Evolutionary conservation across 64 coral and sea anemone genomes (phyloP).

Genomic region (Montipora foliosa): DNA sequence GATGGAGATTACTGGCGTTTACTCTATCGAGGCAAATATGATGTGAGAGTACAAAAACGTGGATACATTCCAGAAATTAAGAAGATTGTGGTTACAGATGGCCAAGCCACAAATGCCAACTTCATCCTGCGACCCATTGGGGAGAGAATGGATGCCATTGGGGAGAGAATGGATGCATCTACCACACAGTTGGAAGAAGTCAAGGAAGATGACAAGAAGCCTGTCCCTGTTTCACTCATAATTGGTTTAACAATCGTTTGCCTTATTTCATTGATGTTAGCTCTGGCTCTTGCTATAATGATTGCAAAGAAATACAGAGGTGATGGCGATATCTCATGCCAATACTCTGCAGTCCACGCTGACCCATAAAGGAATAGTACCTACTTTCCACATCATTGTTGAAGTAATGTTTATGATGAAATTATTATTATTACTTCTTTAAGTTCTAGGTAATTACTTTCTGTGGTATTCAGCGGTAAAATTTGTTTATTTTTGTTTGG

Average conservation of each 20-base stretch:
- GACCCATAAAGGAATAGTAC: constrained; percentile 1
- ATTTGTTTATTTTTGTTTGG: no score
- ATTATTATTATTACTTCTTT: no score
- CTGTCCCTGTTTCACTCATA: constrained; percentile 51
- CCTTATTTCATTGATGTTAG: constrained; percentile 65
- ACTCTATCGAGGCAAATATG: constrained; percentile 63
- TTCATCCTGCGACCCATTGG: constrained; percentile 33
- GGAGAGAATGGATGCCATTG: not conserved
- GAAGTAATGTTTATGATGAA: no score
- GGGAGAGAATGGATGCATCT: constrained; percentile 16
- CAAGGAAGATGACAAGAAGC: constrained; percentile 48
- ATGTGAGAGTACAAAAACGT: constrained; percentile 30
- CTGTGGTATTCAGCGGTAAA: no score
- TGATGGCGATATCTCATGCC: not conserved
- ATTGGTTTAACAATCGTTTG: constrained; percentile 82
- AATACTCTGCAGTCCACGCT: constrained; percentile 49
- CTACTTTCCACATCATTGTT: no score
- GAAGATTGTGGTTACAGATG: constrained; percentile 14
- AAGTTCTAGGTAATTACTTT: no score
- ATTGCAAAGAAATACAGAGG: constrained; percentile 54
- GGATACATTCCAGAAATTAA: constrained; percentile 66
- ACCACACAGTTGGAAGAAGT: constrained; percentile 47
- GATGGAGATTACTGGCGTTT: constrained; percentile 96
- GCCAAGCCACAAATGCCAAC: not conserved
- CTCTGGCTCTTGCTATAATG: constrained; percentile 76